Evolutionary conservation across 2,113 vertebrate species (phyloP).

Genomic region (Illadopsis cleaveri): DNA sequence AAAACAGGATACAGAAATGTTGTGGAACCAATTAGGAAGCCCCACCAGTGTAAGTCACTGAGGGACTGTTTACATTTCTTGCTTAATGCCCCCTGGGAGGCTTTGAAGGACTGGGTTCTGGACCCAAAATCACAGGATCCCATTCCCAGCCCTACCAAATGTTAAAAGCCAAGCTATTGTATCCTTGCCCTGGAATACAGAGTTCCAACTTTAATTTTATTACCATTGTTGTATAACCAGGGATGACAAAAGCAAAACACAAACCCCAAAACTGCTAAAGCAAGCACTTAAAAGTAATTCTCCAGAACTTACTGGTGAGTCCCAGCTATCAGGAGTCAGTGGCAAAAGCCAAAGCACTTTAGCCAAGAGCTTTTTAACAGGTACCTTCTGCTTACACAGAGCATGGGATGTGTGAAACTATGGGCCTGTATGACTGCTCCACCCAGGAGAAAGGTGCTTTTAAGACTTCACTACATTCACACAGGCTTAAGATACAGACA

Average conservation of each 20-base stretch:
- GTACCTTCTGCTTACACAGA: not conserved
- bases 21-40: not conserved
- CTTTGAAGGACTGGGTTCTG: not conserved
- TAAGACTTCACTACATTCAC: not conserved
- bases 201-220: not conserved
- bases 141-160: not conserved
- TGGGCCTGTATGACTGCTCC: accelerated
- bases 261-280: not conserved
- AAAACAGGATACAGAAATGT: not conserved
- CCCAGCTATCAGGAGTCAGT: not conserved
- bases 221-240: not conserved
- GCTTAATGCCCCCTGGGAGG: not conserved
- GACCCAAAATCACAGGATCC: not conserved
- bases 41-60: not conserved
- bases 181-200: not conserved
- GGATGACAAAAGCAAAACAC: not conserved
- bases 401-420: accelerated
- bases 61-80: not conserved
- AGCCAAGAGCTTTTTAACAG: not conserved
- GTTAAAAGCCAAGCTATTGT: not conserved
- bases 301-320: not conserved
- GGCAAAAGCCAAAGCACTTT: not conserved
- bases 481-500: not conserved
- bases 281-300: not conserved
- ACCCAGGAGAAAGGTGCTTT: not conserved